These are phyloP conservation scores for Phataginus tetradactyla DNA, from an alignment of 2,797 vertebrate species.

Conservation along the genomic window DNA sequence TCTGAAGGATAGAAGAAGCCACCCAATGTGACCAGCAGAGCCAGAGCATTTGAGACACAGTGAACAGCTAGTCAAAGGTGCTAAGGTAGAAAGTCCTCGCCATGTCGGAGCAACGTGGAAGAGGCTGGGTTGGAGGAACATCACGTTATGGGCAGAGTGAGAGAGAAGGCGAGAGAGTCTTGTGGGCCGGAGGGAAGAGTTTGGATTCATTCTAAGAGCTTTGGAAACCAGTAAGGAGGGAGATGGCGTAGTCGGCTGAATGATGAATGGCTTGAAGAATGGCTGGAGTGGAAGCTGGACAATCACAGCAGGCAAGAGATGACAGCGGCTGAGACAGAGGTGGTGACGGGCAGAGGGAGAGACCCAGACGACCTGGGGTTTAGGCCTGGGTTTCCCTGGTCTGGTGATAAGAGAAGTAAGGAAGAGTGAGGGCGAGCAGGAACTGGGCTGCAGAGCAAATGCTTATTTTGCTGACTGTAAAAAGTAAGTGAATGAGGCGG, in stretches of 20 bases:
- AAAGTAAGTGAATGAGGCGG: not conserved
- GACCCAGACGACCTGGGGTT: not conserved
- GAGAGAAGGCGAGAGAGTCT: not conserved
- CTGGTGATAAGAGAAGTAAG: not conserved
- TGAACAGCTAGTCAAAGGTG: not conserved
- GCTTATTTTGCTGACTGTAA: not conserved
- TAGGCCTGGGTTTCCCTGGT: not conserved
- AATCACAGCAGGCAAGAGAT: not conserved
- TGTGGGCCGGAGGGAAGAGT: not conserved
- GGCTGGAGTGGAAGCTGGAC: not conserved
- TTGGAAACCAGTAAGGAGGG: not conserved
- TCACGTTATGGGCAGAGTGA: not conserved
- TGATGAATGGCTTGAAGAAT: not conserved
- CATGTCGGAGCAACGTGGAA: not conserved
- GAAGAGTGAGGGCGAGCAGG: not conserved
- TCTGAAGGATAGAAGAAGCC: not conserved
- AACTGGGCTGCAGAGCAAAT: not conserved
- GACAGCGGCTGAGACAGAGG: not conserved
- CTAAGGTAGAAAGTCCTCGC: not conserved
- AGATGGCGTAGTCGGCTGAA: not conserved
- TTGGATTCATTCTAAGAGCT: not conserved
- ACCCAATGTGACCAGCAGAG: not conserved
- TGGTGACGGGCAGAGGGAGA: not conserved
- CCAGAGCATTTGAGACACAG: not conserved
- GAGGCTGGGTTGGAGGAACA: not conserved